phyloP scores from a whole-genome alignment of 2,797 vertebrate genomes.

The Crenichthys baileyi region DNA sequence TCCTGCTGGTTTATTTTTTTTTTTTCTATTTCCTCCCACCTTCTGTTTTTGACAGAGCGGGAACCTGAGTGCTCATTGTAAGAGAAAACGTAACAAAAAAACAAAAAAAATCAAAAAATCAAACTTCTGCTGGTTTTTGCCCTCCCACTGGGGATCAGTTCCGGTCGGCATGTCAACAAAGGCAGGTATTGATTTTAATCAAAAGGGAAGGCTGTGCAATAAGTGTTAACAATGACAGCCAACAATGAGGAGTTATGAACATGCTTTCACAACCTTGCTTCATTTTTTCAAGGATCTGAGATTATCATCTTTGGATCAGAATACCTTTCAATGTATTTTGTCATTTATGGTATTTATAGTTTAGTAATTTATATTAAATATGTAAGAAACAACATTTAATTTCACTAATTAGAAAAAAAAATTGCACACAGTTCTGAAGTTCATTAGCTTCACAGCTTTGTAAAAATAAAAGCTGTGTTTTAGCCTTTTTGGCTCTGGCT shows the following conservation, averaged over 20 bases:
- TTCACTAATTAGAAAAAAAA: not conserved
- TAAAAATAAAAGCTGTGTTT: not conserved
- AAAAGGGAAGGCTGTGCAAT: constrained; percentile 26
- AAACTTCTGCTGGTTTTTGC: constrained; percentile 32
- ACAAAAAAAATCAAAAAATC: constrained; percentile 24
- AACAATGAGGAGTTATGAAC: constrained; percentile 19
- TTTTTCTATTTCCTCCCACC: constrained; percentile 8
- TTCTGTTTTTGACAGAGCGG: constrained; percentile 19
- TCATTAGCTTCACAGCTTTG: not conserved
- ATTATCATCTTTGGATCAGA: constrained; percentile 6
- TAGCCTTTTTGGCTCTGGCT: not conserved
- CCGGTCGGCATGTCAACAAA: constrained; percentile 42
- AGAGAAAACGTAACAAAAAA: constrained; percentile 53
- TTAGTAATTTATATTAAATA: too few species aligned
- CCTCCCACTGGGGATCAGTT: constrained; percentile 48
- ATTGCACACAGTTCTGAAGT: not conserved
- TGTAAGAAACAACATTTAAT: not conserved
- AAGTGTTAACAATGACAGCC: constrained; percentile 44
- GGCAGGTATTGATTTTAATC: constrained; percentile 41
- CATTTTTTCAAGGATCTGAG: constrained; percentile 27
- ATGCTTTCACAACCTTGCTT: constrained; percentile 20
- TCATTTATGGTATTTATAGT: not conserved
- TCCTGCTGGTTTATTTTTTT: constrained; percentile 23
- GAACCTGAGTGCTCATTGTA: constrained; percentile 35
- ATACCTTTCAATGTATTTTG: not conserved